A percentile compares a stretch with the other conserved stretches of the same genome.
Conservation (phyloP, 2,797 vertebrate genomes). For the Pachyuromys duprasi region DNA sequence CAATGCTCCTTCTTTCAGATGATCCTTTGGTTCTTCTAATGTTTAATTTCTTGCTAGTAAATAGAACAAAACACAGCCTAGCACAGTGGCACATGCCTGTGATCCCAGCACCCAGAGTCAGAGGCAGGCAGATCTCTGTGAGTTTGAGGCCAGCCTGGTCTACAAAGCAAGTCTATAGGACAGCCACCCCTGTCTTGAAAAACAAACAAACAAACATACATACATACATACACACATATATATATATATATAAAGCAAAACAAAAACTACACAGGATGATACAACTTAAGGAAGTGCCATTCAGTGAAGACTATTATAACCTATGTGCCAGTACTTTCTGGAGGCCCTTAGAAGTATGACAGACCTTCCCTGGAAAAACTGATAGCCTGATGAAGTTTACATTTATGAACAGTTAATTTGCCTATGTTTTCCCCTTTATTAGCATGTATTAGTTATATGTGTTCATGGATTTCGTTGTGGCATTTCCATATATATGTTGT, state of each 20-base stretch:
- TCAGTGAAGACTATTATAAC: background rate
- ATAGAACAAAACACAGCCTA: background rate
- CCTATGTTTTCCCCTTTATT: background rate
- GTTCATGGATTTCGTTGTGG: background rate
- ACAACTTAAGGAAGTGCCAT: background rate
- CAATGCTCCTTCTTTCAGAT: background rate
- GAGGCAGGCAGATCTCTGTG: no score
- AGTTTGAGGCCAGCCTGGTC: no score
- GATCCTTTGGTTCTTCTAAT: constrained; percentile 26
- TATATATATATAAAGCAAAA: no score
- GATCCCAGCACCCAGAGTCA: no score
- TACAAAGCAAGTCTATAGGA: no score
- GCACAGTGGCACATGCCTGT: no score
- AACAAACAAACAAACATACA: no score
- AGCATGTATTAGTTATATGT: background rate
- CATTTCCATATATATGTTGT: background rate
- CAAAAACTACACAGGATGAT: background rate
- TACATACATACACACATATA: no score
- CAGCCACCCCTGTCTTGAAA: no score
- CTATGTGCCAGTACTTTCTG: background rate
- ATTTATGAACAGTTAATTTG: constrained; percentile 32
- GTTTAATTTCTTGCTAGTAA: constrained; percentile 38
- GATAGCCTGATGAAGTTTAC: background rate
- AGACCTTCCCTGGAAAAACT: background rate
- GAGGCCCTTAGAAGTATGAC: background rate